These are phyloP conservation scores for Sebastiscus albofasciatus DNA, from an alignment of 2,797 vertebrate species.

Conservation along the genomic window DNA sequence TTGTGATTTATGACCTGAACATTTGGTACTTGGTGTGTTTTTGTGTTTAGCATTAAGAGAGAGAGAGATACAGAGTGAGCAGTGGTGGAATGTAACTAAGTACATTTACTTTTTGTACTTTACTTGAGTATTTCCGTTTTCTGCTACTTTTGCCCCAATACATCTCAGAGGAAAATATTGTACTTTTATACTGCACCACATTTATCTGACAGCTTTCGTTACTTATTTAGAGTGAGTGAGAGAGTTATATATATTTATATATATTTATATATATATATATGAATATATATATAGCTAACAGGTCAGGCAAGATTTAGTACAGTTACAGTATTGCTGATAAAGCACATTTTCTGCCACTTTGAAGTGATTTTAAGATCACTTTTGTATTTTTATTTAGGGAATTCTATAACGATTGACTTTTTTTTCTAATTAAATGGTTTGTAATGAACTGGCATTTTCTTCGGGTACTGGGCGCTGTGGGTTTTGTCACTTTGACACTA, in stretches of 20 bases:
- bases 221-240: too few relatives aligned
- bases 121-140: not conserved
- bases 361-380: not conserved
- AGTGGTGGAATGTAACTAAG: not conserved
- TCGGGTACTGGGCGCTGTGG: not conserved
- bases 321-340: not conserved
- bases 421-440: not conserved
- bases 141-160: not conserved
- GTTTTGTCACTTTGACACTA: not conserved
- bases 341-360: not conserved
- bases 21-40: not conserved
- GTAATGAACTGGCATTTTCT: not conserved
- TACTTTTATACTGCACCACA: too few relatives aligned
- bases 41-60: conserved; percentile 24
- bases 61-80: not conserved
- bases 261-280: conserved; percentile 6
- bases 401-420: not conserved
- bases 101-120: not conserved
- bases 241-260: too few relatives aligned
- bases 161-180: not conserved
- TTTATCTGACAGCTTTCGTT: not conserved
- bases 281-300: conserved; percentile 19
- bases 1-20: conserved; percentile 68
- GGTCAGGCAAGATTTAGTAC: conserved; percentile 8
- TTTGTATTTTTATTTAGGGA: not conserved